Percentiles rank a stretch among this genome's conserved stretches.
Evolutionary conservation across 1,140 invertebrate genomes (phyloP).

Genomic region (Phortica variegata): DNA sequence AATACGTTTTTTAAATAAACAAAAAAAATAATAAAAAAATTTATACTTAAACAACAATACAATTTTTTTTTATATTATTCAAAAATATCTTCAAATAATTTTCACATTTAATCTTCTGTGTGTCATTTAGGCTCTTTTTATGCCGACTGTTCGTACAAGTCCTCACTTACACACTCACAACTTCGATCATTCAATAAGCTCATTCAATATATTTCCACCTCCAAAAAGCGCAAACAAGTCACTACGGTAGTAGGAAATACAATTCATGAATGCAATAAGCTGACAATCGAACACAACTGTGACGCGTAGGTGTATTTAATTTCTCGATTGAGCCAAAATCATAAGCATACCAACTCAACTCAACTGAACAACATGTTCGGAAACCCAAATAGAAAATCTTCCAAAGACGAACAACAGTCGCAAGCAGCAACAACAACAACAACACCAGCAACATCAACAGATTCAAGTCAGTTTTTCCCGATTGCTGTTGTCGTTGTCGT

Average conservation of each 20-base stretch:
- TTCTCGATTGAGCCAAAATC: not conserved
- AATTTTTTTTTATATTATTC: not conserved
- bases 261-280: not conserved
- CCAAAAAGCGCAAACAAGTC: not conserved
- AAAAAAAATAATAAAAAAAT: slow-evolving; percentile 7
- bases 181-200: not conserved
- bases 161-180: too few species aligned
- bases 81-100: not conserved
- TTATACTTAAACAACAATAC: not conserved
- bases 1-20: slow-evolving; percentile 14
- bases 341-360: not conserved
- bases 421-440: slow-evolving; percentile 3
- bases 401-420: not conserved
- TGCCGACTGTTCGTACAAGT: too few species aligned
- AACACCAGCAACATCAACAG: not conserved
- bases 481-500: slow-evolving; percentile 21
- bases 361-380: not conserved
- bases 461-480: too few species aligned
- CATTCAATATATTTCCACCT: not conserved
- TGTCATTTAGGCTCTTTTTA: too few species aligned
- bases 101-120: not conserved
- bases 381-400: not conserved
- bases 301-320: not conserved
- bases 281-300: not conserved
- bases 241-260: not conserved